Evolutionary conservation across 2,797 vertebrate species (phyloP).

Genomic region (Ctenopoma kingsleyae): DNA sequence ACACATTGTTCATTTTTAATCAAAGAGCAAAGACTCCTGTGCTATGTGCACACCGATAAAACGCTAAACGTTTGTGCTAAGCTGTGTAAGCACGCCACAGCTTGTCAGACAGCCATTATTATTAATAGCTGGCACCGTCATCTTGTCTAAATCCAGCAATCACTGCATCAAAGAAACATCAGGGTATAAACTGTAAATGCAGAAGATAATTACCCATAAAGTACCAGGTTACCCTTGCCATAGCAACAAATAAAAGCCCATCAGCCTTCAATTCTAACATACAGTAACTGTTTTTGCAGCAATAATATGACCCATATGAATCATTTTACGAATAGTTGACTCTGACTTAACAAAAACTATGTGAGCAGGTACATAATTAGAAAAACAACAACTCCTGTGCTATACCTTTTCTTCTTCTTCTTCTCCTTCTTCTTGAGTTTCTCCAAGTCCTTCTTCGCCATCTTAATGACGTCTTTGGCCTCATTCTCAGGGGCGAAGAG

Average conservation of each 20-base stretch:
- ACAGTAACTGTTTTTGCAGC: not conserved
- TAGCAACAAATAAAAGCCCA: conserved; percentile 31
- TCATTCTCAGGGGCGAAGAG: conserved; percentile 91
- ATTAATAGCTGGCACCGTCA: conserved; percentile 19
- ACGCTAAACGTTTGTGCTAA: not conserved
- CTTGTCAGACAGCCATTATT: conserved; percentile 27
- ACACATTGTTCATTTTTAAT: too few relatives aligned
- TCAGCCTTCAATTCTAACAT: not conserved
- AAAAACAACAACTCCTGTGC: too few relatives aligned
- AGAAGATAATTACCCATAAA: conserved; percentile 57
- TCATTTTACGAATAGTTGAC: too few relatives aligned
- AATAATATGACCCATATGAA: not conserved
- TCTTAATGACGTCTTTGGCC: conserved; percentile 92
- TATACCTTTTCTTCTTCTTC: conserved; percentile 96
- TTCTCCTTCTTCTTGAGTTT: conserved; percentile 95
- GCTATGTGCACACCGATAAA: not conserved
- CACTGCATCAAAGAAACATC: conserved; percentile 32
- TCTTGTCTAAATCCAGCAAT: conserved; percentile 14
- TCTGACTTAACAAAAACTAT: too few relatives aligned
- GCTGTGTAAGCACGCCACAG: not conserved
- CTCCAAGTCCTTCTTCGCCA: conserved; percentile 96
- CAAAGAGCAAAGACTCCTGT: too few relatives aligned
- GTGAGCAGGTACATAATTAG: not conserved
- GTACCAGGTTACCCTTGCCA: conserved; percentile 14
- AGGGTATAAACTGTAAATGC: conserved; percentile 1